Evolutionary conservation across 2,797 vertebrate genomes (phyloP).

Genomic region (Monodelphis domestica): DNA sequence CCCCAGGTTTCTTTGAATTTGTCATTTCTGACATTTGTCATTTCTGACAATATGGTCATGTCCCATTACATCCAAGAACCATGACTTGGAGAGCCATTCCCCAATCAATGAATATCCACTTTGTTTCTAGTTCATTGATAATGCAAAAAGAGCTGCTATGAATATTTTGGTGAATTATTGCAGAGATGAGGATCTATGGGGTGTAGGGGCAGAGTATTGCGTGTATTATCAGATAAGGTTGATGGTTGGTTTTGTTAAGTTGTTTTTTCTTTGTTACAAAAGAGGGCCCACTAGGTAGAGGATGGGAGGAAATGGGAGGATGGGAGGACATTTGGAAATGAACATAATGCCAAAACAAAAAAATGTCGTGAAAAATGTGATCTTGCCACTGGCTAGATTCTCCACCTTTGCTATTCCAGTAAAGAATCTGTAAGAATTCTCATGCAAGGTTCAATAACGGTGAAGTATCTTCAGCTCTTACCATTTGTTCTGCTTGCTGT

Average conservation of each 20-base stretch:
- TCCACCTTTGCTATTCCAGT: constrained; percentile 28
- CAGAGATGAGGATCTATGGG: not conserved
- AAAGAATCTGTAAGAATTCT: constrained; percentile 16
- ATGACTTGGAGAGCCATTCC: not conserved
- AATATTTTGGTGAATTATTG: not conserved
- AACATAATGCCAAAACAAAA: not conserved
- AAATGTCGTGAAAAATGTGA: constrained; percentile 11
- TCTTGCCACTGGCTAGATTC: constrained; percentile 37
- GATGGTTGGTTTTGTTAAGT: not conserved
- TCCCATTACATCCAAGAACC: not conserved
- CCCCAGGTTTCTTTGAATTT: not conserved
- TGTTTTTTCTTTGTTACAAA: not conserved
- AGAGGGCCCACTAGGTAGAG: not conserved
- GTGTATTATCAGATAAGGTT: not conserved
- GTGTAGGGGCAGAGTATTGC: not conserved
- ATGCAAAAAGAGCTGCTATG: too few species aligned
- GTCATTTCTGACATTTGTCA: not conserved
- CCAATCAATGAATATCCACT: not conserved
- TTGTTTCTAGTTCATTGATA: not conserved
- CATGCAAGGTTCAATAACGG: constrained; percentile 28
- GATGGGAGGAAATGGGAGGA: too few species aligned
- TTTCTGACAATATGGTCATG: not conserved
- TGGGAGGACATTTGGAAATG: not conserved
- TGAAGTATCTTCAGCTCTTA: constrained; percentile 45
- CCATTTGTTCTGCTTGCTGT: constrained; percentile 48